Percentiles rank a stretch among this genome's conserved stretches.
Conservation (phyloP, 2,888 invertebrate genomes). For the Clivina fossor region DNA sequence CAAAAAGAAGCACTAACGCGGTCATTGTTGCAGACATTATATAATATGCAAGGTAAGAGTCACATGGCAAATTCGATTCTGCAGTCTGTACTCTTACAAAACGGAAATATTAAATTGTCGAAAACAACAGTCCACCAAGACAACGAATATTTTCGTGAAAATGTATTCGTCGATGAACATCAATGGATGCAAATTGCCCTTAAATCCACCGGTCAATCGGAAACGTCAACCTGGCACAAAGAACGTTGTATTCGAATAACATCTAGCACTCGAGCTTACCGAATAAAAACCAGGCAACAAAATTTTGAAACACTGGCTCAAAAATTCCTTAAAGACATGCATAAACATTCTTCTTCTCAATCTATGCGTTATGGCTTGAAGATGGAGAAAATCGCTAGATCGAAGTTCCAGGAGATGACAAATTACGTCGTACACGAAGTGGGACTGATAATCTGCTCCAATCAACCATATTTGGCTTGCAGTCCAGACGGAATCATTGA, state of each 20-base stretch:
- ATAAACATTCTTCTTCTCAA: not conserved
- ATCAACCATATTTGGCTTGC: constrained; percentile 1
- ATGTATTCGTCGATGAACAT: constrained; percentile 5
- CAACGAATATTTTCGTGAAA: constrained; percentile 4
- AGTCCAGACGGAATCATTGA: too few species aligned
- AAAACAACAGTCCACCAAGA: not conserved
- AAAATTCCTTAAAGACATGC: not conserved
- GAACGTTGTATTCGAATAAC: constrained; percentile 1
- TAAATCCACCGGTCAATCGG: constrained; percentile 1
- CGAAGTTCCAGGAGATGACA: constrained; percentile 1
- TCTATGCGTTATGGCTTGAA: constrained; percentile 13
- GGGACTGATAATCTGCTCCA: not conserved
- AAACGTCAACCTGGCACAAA: constrained; percentile 1
- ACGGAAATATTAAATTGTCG: not conserved
- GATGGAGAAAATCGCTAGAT: constrained; percentile 1
- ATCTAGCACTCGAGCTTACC: constrained; percentile 2
- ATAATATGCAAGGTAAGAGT: not conserved
- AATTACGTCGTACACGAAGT: constrained; percentile 7
- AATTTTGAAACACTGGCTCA: constrained; percentile 1
- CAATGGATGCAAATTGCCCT: constrained; percentile 7
- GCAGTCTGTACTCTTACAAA: not conserved
- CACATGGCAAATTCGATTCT: not conserved
- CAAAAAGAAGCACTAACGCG: not conserved
- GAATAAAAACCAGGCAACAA: constrained; percentile 1
- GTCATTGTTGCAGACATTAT: not conserved